Conservation (phyloP, 2,797 vertebrate genomes). For the Sebastes diaconus region DNA sequence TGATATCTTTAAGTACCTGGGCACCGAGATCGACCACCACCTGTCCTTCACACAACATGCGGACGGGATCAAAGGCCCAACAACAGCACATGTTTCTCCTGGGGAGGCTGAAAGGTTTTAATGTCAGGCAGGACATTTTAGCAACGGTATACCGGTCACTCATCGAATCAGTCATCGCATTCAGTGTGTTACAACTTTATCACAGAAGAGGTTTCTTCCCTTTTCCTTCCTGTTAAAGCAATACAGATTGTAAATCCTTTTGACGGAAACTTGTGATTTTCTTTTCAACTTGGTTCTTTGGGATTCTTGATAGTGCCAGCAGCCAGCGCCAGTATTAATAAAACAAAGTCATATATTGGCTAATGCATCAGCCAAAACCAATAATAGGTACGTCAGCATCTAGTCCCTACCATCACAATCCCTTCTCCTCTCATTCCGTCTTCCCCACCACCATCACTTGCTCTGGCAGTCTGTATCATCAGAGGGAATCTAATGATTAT, state of each 20-base stretch:
- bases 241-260: neutral
- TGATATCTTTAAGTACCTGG: neutral
- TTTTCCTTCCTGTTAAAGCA: neutral
- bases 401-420: neutral
- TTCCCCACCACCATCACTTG: neutral
- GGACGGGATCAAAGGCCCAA: too few species aligned
- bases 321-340: neutral
- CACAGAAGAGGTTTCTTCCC: neutral
- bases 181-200: neutral
- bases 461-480: neutral
- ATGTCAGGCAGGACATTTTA: neutral
- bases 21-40: neutral
- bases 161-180: neutral
- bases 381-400: neutral
- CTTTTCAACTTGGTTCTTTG: conserved; percentile 13
- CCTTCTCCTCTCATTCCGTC: neutral
- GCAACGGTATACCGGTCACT: neutral
- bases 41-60: too few species aligned
- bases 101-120: neutral
- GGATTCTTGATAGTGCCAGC: conserved; percentile 2
- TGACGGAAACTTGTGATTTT: neutral
- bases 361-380: conserved; percentile 15
- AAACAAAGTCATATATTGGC: neutral
- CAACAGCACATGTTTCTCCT: neutral
- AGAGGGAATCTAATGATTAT: conserved; percentile 15